Evolutionary conservation across 2,797 vertebrate species (phyloP), one percentile per base, ranked within the genome.

Genomic region (Channallabes apus): DNA sequence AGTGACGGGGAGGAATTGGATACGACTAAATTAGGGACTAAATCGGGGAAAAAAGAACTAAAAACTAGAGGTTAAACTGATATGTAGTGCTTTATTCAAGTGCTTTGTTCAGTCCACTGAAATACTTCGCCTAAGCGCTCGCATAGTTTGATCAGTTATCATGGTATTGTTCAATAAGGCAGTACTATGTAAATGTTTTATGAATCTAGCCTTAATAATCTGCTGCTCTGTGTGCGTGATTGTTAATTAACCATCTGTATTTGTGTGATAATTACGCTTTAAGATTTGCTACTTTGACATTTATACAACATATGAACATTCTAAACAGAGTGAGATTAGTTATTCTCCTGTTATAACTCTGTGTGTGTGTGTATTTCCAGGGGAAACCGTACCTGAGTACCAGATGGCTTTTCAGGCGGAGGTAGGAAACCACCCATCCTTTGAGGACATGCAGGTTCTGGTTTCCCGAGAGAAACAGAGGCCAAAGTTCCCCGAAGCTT

Each of bases 381-480:
- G 96, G 29, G 97, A 97, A 85, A 92, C 94, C 0, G 95, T 95
- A 86, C 97, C 98, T 78, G 96, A 97, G 82, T 97, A 96, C 93
- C 97, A 98, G 95, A 96, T 98, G 95, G 97, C 96, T 38, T 99
- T 97, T 92, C 97, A 99, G 93, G 94, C 93, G 0, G 97, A 99
- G 94, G 95, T 96, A 18, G 98, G 98, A 91, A 98, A 97, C 84
- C 97, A 98, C 91, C 97, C 97, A 11, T 97, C 95, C 90, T 97
- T 99, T 61, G 97, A 98, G 93, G 96, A 98, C 91, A 98, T 99
- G 97, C 98, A 99, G 93, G 95, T 96, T 87, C 95, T 99, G 82
- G 97, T 99, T 69, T 96, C 95, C 91, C 94, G 97, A 90, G 96
- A 98, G 92, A 99, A 98, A 87, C 94, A 96, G 92, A 93, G 98